Percentiles rank a stretch among this genome's conserved stretches.
Conservation (phyloP, 2,113 vertebrate species). For the Cynocephalus volans region DNA sequence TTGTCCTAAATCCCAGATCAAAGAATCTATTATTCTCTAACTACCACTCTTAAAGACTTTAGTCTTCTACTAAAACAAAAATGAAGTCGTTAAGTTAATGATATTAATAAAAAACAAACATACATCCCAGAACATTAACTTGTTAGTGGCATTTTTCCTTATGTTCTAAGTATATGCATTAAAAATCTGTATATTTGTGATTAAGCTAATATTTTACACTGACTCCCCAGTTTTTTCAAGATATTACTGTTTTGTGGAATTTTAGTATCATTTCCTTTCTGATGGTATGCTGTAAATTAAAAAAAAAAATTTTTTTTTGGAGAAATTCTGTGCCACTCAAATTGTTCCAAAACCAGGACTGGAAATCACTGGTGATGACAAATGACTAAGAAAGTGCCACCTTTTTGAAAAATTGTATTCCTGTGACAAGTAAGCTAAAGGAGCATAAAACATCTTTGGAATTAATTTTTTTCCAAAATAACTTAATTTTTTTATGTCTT, state of each 20-base stretch:
- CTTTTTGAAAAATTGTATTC: neutral
- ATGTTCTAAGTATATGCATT: neutral
- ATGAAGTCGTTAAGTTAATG: neutral
- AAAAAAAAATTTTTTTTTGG: neutral
- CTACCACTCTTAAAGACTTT: neutral
- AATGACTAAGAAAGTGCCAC: slow-evolving; percentile 45
- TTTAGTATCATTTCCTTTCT: slow-evolving; percentile 24
- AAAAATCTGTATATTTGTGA: neutral
- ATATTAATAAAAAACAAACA: slow-evolving; percentile 35
- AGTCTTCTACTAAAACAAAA: slow-evolving; percentile 32
- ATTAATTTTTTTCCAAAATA: neutral
- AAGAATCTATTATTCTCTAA: slow-evolving; percentile 6
- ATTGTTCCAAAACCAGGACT: neutral
- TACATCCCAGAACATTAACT: neutral
- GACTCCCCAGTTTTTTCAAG: neutral
- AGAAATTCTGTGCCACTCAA: neutral
- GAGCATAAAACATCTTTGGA: neutral
- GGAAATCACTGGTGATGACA: neutral
- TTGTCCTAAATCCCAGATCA: neutral
- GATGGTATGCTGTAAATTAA: neutral
- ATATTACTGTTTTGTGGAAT: neutral
- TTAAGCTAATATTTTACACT: neutral
- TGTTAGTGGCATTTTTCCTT: slow-evolving; percentile 5
- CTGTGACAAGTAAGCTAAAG: slow-evolving; percentile 6
- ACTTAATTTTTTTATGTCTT: neutral